Evolutionary conservation across 2,113 vertebrate genomes (phyloP).

Genomic region (Nothoprocta perdicaria): DNA sequence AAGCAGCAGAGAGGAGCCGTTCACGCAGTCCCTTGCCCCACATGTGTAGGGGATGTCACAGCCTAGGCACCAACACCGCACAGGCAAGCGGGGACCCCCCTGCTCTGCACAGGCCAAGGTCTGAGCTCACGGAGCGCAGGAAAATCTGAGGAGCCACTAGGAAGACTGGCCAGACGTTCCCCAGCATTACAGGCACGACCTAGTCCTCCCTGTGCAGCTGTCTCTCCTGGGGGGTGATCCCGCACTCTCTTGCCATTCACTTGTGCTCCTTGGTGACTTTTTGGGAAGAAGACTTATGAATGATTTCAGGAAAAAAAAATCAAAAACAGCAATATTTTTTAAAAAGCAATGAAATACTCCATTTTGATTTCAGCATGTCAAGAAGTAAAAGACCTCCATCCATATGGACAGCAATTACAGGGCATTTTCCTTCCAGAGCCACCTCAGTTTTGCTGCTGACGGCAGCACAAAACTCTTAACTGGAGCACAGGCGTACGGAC

Average conservation of each 20-base stretch:
- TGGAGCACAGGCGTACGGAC: neutral
- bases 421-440: neutral
- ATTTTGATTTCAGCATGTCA: neutral
- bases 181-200: neutral
- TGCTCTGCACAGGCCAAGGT: neutral
- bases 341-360: neutral
- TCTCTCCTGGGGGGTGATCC: neutral
- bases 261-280: neutral
- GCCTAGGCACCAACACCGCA: neutral
- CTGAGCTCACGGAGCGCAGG: neutral
- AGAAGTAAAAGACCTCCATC: neutral
- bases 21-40: neutral
- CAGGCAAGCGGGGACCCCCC: neutral
- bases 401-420: neutral
- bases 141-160: neutral
- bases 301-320: neutral
- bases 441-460: neutral
- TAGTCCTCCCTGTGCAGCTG: neutral
- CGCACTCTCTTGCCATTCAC: neutral
- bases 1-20: neutral
- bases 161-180: neutral
- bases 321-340: neutral
- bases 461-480: neutral
- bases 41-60: fast-evolving
- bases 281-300: neutral